A percentile compares a stretch with the other conserved stretches of the same genome.
These are phyloP conservation scores for Phataginus tricuspis DNA, from an alignment of 2,797 vertebrate species.

Conservation along the genomic window DNA sequence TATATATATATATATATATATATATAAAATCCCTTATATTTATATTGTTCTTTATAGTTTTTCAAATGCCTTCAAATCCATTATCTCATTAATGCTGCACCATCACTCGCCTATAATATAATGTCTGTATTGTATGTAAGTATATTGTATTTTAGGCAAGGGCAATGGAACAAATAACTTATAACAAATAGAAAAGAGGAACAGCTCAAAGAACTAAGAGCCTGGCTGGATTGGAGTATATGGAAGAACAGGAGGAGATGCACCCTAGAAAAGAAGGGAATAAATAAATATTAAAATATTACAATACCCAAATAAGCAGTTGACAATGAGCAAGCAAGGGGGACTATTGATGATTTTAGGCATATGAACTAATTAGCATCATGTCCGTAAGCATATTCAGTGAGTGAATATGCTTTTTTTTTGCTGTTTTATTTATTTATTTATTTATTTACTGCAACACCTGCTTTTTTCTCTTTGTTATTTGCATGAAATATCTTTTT, in stretches of 20 bases:
- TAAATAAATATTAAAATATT: not conserved
- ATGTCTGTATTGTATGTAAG: not conserved
- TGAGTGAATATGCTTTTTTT: not conserved
- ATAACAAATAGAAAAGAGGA: not conserved
- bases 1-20: not conserved
- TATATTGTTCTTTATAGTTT: too few relatives aligned
- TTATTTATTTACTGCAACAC: too few relatives aligned
- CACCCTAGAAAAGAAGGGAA: not conserved
- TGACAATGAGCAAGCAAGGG: not conserved
- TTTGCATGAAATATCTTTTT: too few relatives aligned
- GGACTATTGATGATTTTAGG: not conserved
- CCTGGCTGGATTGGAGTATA: not conserved
- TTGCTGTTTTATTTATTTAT: too few relatives aligned
- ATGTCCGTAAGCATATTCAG: not conserved
- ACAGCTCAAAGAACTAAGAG: not conserved
- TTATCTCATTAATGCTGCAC: too few relatives aligned
- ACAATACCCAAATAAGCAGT: not conserved
- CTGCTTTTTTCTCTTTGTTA: too few relatives aligned
- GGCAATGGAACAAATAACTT: not conserved
- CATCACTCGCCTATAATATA: too few relatives aligned
- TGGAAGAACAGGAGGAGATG: not conserved
- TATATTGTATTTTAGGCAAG: not conserved
- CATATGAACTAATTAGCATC: not conserved
- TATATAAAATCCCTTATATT: too few relatives aligned
- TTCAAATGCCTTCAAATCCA: too few relatives aligned